Evolutionary conservation across 1,140 invertebrate species (phyloP).

Genomic region (Hermetia illucens): DNA sequence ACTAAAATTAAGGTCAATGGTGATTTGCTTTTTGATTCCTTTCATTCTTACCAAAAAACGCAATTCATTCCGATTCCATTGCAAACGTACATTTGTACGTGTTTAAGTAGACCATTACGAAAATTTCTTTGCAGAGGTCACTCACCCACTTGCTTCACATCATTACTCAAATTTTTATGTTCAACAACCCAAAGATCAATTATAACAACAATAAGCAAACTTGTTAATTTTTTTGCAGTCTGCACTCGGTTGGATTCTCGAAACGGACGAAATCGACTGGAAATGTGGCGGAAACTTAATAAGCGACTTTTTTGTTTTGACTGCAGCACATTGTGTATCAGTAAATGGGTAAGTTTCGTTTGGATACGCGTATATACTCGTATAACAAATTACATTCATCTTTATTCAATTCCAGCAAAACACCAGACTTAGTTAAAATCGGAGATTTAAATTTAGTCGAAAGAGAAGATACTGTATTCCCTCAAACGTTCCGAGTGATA

Average conservation of each 20-base stretch:
- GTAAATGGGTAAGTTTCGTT: conserved; percentile 15
- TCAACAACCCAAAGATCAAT: too few relatives aligned
- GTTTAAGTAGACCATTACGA: too few relatives aligned
- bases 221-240: conserved; percentile 14
- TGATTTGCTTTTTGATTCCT: too few relatives aligned
- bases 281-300: conserved; percentile 31
- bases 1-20: too few relatives aligned
- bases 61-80: too few relatives aligned
- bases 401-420: conserved; percentile 10
- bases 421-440: conserved; percentile 19
- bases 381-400: conserved; percentile 1
- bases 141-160: too few relatives aligned
- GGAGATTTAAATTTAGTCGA: conserved; percentile 19
- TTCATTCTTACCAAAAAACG: too few relatives aligned
- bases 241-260: conserved; percentile 12
- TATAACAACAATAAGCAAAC: too few relatives aligned
- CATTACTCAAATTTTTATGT: too few relatives aligned
- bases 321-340: conserved; percentile 23
- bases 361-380: not conserved
- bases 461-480: conserved; percentile 9
- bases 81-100: too few relatives aligned
- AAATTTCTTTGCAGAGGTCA: too few relatives aligned
- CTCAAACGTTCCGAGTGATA: conserved; percentile 13
- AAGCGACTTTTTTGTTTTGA: conserved; percentile 25
- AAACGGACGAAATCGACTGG: conserved; percentile 13